A percentile compares a stretch with the other conserved stretches of the same genome.
These are phyloP conservation scores for Microplitis deprimator DNA, from an alignment of 2,888 invertebrate genomes.

Conservation along the genomic window DNA sequence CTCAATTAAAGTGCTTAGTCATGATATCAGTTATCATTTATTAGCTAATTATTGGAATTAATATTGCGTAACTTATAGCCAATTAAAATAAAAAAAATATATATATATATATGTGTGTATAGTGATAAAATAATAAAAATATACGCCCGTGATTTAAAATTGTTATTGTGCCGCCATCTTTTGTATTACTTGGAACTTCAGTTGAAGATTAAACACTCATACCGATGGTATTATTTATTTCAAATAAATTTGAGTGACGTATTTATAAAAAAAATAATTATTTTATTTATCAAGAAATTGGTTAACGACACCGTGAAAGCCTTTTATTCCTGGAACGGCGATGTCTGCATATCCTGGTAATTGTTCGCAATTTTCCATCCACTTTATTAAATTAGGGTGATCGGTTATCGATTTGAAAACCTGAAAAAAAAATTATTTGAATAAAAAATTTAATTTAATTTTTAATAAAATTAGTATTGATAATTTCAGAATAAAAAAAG, in stretches of 20 bases:
- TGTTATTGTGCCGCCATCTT: background rate
- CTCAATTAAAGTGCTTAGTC: background rate
- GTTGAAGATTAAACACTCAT: background rate
- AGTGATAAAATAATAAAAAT: background rate
- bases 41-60: background rate
- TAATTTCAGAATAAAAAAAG: background rate
- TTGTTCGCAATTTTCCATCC: conserved; percentile 15
- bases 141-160: background rate
- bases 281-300: background rate
- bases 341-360: conserved; percentile 22
- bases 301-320: background rate
- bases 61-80: background rate
- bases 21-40: background rate
- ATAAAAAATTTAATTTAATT: background rate
- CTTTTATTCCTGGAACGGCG: conserved; percentile 10
- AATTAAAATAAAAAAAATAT: background rate
- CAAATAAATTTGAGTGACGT: background rate
- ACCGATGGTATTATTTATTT: background rate
- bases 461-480: background rate
- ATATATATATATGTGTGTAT: background rate
- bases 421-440: background rate
- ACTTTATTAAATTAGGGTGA: background rate
- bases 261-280: background rate
- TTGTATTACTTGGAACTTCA: background rate
- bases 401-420: conserved; percentile 11